These are phyloP conservation scores for Zosterops japonicus DNA, from an alignment of 2,113 vertebrate species.

Conservation along the genomic window DNA sequence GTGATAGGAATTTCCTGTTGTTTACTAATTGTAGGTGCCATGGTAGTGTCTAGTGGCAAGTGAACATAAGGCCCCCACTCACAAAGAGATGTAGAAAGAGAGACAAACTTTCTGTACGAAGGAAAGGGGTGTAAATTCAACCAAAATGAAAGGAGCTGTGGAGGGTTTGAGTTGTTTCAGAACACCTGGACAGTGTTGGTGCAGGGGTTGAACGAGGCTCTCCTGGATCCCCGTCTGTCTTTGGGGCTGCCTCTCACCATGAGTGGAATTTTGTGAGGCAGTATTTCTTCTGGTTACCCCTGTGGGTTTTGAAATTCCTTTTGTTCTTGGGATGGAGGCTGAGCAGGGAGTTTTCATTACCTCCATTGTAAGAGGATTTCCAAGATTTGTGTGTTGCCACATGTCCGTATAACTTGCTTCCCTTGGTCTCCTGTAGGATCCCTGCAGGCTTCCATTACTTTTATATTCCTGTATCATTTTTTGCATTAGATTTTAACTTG, in stretches of 20 bases:
- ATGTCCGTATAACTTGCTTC: background rate
- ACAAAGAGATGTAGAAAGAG: background rate
- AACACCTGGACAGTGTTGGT: fast-evolving
- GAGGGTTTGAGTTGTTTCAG: background rate
- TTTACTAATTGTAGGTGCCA: background rate
- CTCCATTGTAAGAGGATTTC: background rate
- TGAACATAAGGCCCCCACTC: background rate
- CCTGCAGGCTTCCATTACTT: background rate
- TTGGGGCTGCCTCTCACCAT: background rate
- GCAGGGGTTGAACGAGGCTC: background rate
- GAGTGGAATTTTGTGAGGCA: background rate
- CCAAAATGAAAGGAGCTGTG: background rate
- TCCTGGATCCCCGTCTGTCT: background rate
- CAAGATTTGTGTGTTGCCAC: background rate
- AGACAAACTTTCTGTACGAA: background rate
- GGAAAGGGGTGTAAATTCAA: background rate
- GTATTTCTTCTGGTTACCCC: background rate
- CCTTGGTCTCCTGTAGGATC: background rate
- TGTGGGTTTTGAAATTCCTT: background rate
- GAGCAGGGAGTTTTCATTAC: background rate
- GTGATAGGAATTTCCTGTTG: background rate
- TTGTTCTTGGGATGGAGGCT: background rate
- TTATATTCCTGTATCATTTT: background rate
- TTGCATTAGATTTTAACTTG: constrained; percentile 3
- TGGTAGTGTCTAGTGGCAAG: background rate